phyloP scores from a whole-genome alignment of 2,888 invertebrate species.

The Nymphalis urticae region DNA sequence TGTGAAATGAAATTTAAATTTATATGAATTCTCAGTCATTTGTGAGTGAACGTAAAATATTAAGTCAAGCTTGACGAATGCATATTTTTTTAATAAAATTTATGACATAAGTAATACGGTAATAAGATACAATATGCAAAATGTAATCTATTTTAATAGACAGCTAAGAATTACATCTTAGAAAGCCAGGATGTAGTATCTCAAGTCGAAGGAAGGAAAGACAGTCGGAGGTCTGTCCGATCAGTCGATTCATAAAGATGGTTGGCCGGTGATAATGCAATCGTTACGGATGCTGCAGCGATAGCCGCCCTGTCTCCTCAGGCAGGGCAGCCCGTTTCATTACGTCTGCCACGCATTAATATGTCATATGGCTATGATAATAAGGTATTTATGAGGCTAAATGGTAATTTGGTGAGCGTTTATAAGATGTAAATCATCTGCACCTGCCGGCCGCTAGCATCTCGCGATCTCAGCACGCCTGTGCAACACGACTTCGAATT shows the following conservation, averaged over 20 bases:
- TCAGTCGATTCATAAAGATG: slow-evolving; percentile 37
- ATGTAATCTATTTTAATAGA: slow-evolving; percentile 25
- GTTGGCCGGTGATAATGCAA: slow-evolving; percentile 38
- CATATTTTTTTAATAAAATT: slow-evolving; percentile 9
- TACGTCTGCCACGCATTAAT: slow-evolving; percentile 40
- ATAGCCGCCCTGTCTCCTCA: slow-evolving; percentile 41
- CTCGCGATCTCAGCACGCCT: slow-evolving; percentile 45
- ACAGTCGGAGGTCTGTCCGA: slow-evolving; percentile 38
- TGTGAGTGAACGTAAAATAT: neutral
- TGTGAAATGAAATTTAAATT: neutral
- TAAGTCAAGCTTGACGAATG: slow-evolving; percentile 15
- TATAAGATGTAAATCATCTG: slow-evolving; percentile 45
- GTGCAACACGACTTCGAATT: slow-evolving; percentile 37
- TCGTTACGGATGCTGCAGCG: slow-evolving; percentile 43
- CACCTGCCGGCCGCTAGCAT: slow-evolving; percentile 44
- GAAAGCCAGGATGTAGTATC: slow-evolving; percentile 42
- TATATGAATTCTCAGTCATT: neutral
- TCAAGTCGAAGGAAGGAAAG: slow-evolving; percentile 41
- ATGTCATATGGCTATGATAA: slow-evolving; percentile 40
- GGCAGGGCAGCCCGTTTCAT: slow-evolving; percentile 34
- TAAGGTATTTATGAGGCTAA: slow-evolving; percentile 45
- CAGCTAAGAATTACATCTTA: slow-evolving; percentile 22
- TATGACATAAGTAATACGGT: neutral
- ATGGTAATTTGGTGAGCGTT: slow-evolving; percentile 43
- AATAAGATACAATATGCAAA: neutral